Percentiles rank a stretch among this genome's conserved stretches.
These are phyloP conservation scores for Lepeophtheirus salmonis DNA, from an alignment of 1,140 invertebrate genomes.

Conservation along the genomic window DNA sequence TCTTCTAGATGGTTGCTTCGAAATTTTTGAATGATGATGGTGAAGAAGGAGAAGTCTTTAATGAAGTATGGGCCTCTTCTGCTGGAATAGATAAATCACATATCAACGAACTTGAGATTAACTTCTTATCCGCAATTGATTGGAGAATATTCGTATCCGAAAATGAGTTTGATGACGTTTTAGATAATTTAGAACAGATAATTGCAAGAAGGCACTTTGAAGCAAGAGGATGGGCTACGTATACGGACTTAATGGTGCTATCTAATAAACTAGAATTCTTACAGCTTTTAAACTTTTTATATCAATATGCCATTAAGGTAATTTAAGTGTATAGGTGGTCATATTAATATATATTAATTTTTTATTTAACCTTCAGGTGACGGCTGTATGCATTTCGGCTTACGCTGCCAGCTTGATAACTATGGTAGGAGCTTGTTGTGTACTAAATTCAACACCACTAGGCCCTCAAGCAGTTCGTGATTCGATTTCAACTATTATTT, in stretches of 20 bases:
- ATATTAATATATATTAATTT: background rate
- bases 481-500: no score
- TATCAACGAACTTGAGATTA: slow-evolving; percentile 60
- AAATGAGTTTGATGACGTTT: slow-evolving; percentile 45
- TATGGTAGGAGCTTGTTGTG: background rate
- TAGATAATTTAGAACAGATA: slow-evolving; percentile 44
- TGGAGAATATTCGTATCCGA: slow-evolving; percentile 59
- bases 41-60: slow-evolving; percentile 65
- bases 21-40: slow-evolving; percentile 85
- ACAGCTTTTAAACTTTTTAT: background rate
- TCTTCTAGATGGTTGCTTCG: slow-evolving; percentile 69
- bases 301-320: background rate
- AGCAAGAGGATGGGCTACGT: slow-evolving; percentile 66
- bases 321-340: background rate
- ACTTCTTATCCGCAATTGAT: slow-evolving; percentile 75
- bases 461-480: background rate
- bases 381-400: slow-evolving; percentile 9
- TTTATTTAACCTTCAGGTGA: background rate
- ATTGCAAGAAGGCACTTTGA: slow-evolving; percentile 48
- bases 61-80: slow-evolving; percentile 68
- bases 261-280: background rate
- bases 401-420: slow-evolving; percentile 14
- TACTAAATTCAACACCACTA: slow-evolving; percentile 10
- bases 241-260: slow-evolving; percentile 50
- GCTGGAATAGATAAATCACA: slow-evolving; percentile 48